Percentiles rank a stretch among this genome's conserved stretches.
These are phyloP conservation scores for Odontocerum albicorne DNA, from an alignment of 2,888 invertebrate species.

Conservation along the genomic window DNA sequence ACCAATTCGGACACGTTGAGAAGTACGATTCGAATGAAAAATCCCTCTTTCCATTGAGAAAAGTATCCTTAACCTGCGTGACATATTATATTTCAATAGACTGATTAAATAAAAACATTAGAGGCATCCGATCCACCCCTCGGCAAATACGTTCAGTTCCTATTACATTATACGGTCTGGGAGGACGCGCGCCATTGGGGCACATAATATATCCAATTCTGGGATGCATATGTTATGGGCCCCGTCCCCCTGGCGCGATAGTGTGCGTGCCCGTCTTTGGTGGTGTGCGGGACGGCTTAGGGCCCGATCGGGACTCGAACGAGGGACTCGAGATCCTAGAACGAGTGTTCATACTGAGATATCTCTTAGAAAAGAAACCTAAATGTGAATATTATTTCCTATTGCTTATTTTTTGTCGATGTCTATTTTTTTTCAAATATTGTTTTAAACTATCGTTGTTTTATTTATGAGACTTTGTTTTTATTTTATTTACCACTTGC, in stretches of 20 bases:
- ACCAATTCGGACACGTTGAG: too few relatives aligned
- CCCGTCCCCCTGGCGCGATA: conserved; percentile 4
- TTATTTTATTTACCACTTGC: too few relatives aligned
- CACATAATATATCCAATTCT: conserved; percentile 38
- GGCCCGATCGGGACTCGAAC: not conserved
- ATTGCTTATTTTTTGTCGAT: too few relatives aligned
- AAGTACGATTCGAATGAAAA: too few relatives aligned
- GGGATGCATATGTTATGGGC: conserved; percentile 38
- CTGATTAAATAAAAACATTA: not conserved
- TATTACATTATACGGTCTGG: conserved; percentile 37
- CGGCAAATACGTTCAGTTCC: conserved; percentile 32
- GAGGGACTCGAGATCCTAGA: not conserved
- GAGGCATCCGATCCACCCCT: conserved; percentile 26
- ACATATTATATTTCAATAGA: too few relatives aligned
- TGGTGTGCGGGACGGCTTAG: not conserved
- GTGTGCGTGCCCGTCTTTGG: conserved; percentile 3
- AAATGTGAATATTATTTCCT: too few relatives aligned
- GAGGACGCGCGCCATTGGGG: conserved; percentile 35
- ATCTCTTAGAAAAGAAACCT: not conserved
- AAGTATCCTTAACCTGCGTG: too few relatives aligned
- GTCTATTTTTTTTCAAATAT: too few relatives aligned
- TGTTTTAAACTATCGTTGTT: too few relatives aligned
- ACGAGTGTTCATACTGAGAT: not conserved
- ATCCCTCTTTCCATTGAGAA: too few relatives aligned
- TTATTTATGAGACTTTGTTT: too few relatives aligned